These are phyloP conservation scores for Acanthurus lineatus DNA, from an alignment of 2,797 vertebrate genomes.

Conservation along the genomic window DNA sequence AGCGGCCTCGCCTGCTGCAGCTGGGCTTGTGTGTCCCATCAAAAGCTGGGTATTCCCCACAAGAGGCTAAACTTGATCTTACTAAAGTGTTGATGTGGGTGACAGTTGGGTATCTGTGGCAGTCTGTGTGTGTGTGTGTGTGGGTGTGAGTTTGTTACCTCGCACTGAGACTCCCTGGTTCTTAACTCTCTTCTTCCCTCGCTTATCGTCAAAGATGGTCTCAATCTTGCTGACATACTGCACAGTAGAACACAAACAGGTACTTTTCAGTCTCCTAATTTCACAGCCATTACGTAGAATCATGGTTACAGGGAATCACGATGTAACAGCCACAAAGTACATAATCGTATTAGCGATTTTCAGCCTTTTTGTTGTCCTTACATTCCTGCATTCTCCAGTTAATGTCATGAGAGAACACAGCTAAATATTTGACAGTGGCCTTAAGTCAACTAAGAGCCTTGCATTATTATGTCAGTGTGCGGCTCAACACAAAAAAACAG, in stretches of 20 bases:
- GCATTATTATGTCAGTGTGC: neutral
- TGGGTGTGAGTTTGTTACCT: conserved; percentile 83
- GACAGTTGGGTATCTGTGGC: conserved; percentile 47
- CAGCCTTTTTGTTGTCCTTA: conserved; percentile 27
- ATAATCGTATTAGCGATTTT: conserved; percentile 59
- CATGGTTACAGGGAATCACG: conserved; percentile 50
- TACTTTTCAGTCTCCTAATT: conserved; percentile 52
- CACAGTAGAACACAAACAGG: conserved; percentile 62
- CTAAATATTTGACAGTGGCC: conserved; percentile 5
- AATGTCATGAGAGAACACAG: conserved; percentile 20
- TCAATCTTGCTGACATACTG: conserved; percentile 95
- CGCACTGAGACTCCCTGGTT: conserved; percentile 83
- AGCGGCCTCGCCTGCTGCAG: conserved; percentile 49
- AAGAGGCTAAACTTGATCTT: conserved; percentile 53
- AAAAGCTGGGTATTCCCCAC: conserved; percentile 72
- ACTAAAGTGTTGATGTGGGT: conserved; percentile 47
- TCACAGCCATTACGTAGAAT: conserved; percentile 52
- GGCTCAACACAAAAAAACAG: conserved; percentile 11
- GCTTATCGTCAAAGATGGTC: conserved; percentile 95
- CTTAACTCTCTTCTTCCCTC: conserved; percentile 94
- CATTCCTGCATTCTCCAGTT: conserved; percentile 47
- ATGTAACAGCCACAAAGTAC: conserved; percentile 52
- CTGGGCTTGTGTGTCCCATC: conserved; percentile 59
- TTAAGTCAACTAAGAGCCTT: neutral
- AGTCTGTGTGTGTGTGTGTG: conserved; percentile 1